A percentile compares a stretch with the other conserved stretches of the same genome.
Evolutionary conservation across 2,888 invertebrate species (phyloP).

Genomic region (Spodoptera exigua): DNA sequence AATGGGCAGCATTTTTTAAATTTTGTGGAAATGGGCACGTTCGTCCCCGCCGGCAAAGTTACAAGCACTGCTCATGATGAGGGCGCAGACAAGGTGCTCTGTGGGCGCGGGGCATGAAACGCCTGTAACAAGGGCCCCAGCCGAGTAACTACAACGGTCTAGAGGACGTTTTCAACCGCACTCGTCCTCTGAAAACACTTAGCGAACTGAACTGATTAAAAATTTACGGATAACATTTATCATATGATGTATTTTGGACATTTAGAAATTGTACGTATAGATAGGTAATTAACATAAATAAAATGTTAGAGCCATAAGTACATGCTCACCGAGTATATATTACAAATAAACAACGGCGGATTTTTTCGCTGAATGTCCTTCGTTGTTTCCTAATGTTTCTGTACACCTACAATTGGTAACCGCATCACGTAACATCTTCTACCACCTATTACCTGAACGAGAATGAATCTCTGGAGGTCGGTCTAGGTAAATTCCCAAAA

Average conservation of each 20-base stretch:
- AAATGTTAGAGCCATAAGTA: too few relatives aligned
- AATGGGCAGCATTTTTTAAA: conserved; percentile 39
- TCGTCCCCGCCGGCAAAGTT: conserved; percentile 43
- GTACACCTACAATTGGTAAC: conserved; percentile 57
- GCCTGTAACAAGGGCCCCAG: conserved; percentile 55
- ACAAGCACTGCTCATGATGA: conserved; percentile 55
- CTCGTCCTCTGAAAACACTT: conserved; percentile 56
- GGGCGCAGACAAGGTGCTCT: conserved; percentile 58
- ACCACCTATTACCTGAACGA: conserved; percentile 65
- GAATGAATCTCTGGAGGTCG: conserved; percentile 60
- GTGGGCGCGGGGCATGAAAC: conserved; percentile 52
- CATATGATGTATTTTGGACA: background rate
- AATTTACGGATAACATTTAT: conserved; percentile 38
- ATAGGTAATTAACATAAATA: background rate
- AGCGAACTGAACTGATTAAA: conserved; percentile 51
- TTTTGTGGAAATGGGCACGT: conserved; percentile 50
- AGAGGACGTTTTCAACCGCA: conserved; percentile 58
- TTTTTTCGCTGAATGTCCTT: conserved; percentile 28
- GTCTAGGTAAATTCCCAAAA: conserved; percentile 60
- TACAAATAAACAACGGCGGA: conserved; percentile 17
- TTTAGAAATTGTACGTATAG: too few relatives aligned
- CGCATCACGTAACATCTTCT: conserved; percentile 62
- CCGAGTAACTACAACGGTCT: conserved; percentile 54
- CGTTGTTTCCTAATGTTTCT: conserved; percentile 37
- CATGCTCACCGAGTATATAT: background rate